Evolutionary conservation across 2,113 vertebrate species (phyloP).

Genomic region (Tenebrosternarchus preto): DNA sequence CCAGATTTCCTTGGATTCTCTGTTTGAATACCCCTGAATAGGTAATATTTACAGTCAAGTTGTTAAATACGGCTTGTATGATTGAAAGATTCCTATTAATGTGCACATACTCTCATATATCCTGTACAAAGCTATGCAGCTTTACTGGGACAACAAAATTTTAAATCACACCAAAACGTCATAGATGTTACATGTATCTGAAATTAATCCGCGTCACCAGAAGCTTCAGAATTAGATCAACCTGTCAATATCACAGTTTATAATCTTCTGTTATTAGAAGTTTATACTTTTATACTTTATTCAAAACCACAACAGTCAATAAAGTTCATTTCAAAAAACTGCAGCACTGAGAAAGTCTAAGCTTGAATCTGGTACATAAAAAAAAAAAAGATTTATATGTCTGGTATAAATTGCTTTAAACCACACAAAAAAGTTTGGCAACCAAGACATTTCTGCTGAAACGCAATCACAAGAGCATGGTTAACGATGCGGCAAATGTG

Average conservation of each 20-base stretch:
- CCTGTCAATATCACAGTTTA: background rate
- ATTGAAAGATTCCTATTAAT: background rate
- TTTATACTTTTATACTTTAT: background rate
- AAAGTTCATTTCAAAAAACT: background rate
- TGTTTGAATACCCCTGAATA: background rate
- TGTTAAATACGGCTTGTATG: background rate
- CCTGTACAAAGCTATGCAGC: conserved; percentile 18
- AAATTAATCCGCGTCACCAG: background rate
- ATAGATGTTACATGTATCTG: background rate
- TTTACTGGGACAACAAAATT: background rate
- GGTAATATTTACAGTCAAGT: background rate
- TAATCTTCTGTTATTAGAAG: background rate
- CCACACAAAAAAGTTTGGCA: conserved; percentile 22
- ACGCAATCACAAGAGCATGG: background rate
- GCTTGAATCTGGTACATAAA: background rate
- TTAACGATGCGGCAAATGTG: too few species aligned
- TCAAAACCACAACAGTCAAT: background rate
- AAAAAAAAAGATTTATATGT: background rate
- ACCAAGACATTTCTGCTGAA: background rate
- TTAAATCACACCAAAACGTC: background rate
- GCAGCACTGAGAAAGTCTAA: background rate
- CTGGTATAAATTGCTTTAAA: background rate
- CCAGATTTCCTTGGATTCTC: background rate
- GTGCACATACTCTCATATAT: background rate
- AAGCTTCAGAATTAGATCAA: background rate